Evolutionary conservation across 2,888 invertebrate genomes (phyloP), one percentile per base, ranked within the genome.

Genomic region (Theodoxus fluviatilis): DNA sequence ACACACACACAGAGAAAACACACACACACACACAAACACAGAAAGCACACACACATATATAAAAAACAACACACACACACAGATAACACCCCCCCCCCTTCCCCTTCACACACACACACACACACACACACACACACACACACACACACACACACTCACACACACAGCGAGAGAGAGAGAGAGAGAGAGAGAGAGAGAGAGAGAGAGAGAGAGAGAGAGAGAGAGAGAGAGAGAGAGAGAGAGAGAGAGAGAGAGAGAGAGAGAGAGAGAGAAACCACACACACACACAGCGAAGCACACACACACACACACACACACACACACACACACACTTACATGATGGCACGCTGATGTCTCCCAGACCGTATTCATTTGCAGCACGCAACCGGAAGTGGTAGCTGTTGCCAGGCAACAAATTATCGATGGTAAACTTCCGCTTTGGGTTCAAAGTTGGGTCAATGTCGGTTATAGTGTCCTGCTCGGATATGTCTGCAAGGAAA

Each of bases 321-420:
- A n/a, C n/a, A n/a, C n/a, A 28, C 4, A 59, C 28, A 35, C 28
- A 64, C 71, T 71, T 71, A 80, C 80, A 70, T 38, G 82, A 81
- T 0, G 95, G 93, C 1, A 91, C 90, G 0, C 96, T 96, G 0
- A 93, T 91, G 43, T 90, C 89, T 4, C 96, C 96, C 73, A 92
- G 90, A 0, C 97, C 96, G 55, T 71, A 79, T 2, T 91, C 90
- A 86, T 98, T 98, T 59, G 92, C 92, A 15, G 96, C 95, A 74
- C 93, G 31, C 4, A 74, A 70, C 9, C 74, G 67, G 63, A 74
- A 72, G 31, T 31, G 52, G 64, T 74, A 74, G 25, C 69, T 68
- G 2, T 68, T 74, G 15, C 74, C 72, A 18, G 74, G 74, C n/a
- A n/a, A n/a, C n/a, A n/a, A n/a, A n/a, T n/a, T n/a, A n/a, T n/a